phyloP scores from a whole-genome alignment of 35 echinoderm and acorn worm genomes.

The Patiria miniata region DNA sequence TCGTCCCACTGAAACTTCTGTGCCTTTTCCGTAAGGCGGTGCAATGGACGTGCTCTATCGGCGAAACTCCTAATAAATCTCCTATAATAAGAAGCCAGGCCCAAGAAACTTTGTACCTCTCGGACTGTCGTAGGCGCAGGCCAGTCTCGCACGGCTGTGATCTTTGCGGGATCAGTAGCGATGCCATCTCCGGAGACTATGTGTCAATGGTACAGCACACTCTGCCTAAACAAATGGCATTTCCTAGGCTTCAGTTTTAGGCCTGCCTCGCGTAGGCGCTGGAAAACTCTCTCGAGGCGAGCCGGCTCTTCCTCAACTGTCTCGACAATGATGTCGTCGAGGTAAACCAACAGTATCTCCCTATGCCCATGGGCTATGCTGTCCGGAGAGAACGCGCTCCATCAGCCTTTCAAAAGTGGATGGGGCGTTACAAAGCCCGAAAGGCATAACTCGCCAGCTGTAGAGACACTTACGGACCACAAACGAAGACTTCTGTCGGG shows the following conservation, averaged over 20 bases:
- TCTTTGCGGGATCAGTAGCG: conserved; percentile 50
- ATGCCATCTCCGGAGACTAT: conserved; percentile 38
- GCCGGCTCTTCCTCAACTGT: conserved; percentile 30
- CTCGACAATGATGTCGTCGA: conserved; percentile 48
- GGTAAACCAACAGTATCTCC: conserved; percentile 32
- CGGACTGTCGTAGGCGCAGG: conserved; percentile 31
- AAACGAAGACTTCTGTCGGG: neutral
- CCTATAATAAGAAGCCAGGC: conserved; percentile 40
- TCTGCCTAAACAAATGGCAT: conserved; percentile 45
- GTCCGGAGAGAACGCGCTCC: conserved; percentile 34
- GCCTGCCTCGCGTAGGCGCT: conserved; percentile 11
- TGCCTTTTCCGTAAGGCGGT: conserved; percentile 48
- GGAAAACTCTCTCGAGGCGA: conserved; percentile 42
- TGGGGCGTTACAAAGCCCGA: conserved; percentile 40
- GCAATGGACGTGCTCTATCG: conserved; percentile 40
- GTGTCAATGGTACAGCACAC: conserved; percentile 52
- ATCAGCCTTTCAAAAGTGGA: conserved; percentile 57
- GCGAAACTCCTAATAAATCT: conserved; percentile 45
- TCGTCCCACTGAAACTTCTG: conserved; percentile 41
- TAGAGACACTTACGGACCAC: neutral
- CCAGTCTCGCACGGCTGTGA: conserved; percentile 41
- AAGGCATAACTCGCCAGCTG: conserved; percentile 24
- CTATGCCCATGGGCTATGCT: too few relatives aligned
- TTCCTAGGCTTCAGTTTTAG: conserved; percentile 55
- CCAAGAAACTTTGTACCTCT: conserved; percentile 44